A percentile compares a stretch with the other conserved stretches of the same genome.
phyloP scores from a whole-genome alignment of 1,140 invertebrate species.

The Drosophila aff. region DNA sequence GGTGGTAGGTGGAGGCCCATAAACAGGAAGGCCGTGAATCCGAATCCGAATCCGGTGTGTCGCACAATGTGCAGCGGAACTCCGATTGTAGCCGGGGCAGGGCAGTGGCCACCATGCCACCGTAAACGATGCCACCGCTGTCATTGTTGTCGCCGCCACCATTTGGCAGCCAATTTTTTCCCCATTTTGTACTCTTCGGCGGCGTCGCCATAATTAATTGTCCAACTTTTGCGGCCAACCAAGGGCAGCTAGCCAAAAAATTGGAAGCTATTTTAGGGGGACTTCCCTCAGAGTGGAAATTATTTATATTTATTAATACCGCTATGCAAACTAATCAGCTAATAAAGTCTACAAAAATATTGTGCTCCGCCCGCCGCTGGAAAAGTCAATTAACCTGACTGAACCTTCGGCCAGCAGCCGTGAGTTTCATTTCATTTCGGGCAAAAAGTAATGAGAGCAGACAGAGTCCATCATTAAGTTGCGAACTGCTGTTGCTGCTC shows the following conservation, averaged over 20 bases:
- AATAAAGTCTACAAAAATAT: constrained; percentile 20
- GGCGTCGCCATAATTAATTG: constrained; percentile 74
- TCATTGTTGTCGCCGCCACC: constrained; percentile 43
- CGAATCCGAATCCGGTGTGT: constrained; percentile 51
- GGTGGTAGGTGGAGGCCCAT: constrained; percentile 21
- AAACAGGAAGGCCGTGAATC: constrained; percentile 55
- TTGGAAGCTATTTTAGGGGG: neutral
- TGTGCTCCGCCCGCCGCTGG: neutral
- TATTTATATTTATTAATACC: constrained; percentile 8
- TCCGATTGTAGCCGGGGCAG: constrained; percentile 26
- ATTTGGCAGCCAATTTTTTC: constrained; percentile 62
- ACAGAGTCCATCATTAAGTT: constrained; percentile 58
- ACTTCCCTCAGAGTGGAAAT: neutral
- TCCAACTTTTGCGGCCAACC: constrained; percentile 62
- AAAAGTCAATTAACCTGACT: constrained; percentile 43
- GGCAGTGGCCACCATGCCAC: constrained; percentile 40
- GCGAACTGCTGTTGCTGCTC: constrained; percentile 19
- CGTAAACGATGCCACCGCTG: constrained; percentile 23
- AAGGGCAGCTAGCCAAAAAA: constrained; percentile 16
- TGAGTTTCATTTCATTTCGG: constrained; percentile 18
- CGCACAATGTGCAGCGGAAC: constrained; percentile 49
- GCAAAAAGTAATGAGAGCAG: constrained; percentile 24
- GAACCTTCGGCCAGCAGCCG: constrained; percentile 14
- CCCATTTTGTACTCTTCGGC: constrained; percentile 42
- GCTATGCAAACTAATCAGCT: constrained; percentile 4